Evolutionary conservation across 2,113 vertebrate species (phyloP), one percentile per base, ranked within the genome.

Genomic region (Myrmophylax atrothorax): DNA sequence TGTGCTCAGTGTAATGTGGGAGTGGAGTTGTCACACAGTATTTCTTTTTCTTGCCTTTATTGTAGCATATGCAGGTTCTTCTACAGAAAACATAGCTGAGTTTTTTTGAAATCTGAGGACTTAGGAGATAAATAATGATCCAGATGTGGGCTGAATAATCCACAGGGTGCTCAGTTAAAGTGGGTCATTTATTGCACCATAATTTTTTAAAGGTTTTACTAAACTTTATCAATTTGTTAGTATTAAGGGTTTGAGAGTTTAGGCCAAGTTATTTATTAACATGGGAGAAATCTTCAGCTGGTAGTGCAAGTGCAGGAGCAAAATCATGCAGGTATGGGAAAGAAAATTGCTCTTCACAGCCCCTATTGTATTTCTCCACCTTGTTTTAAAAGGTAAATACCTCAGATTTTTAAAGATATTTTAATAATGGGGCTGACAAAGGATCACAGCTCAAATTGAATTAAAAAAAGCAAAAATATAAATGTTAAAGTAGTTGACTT

Each of bases 191-290:
- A 84, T 68, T 85, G 89, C 92, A 87, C 59, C 68, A n/a, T 66
- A 9, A 75, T 5, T 80, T 96, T 92, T 91, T 77, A 94, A 75
- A 84, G 42, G 70, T 73, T 94, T 85, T 87, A 90, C 78, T 94
- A 79, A 84, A 62, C 72, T 59, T 84, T 7, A 33, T 75, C 74
- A 42, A 13, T 92, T 75, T 84, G 79, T 92, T 77, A 22, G 76
- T n/a, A 75, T 47, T 44, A 59, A 93, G 26, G 47, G 78, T 31
- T 72, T 68, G 72, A 20, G 84, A 72, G 37, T 76, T 84, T 75
- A 60, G 94, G 83, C 72, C 85, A 85, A 94, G 40, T 59, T 40
- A 38, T 87, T 89, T 75, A 64, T 74, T 84, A 75, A 80, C 63
- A 52, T 72, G 2, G 1, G 76, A 50, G 87, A 85, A 93, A 84